Evolutionary conservation across 2,113 vertebrate genomes (phyloP).

Genomic region (Numenius arquata): DNA sequence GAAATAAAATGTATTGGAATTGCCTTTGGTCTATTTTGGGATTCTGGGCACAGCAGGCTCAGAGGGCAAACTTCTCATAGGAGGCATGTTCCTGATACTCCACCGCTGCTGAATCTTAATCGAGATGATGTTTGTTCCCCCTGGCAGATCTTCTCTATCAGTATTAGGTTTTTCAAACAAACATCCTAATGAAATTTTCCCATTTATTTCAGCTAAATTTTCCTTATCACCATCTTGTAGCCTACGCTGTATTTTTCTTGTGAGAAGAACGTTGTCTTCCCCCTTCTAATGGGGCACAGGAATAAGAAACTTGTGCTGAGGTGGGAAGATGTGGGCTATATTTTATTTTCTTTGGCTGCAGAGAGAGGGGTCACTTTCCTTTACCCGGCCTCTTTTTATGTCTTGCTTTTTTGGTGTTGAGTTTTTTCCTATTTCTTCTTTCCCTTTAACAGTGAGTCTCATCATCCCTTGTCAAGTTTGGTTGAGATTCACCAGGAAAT

Average conservation of each 20-base stretch:
- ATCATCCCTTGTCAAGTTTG: conserved; percentile 14
- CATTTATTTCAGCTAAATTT: not conserved
- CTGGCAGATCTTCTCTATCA: not conserved
- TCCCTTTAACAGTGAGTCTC: not conserved
- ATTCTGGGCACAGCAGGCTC: not conserved
- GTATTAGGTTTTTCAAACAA: not conserved
- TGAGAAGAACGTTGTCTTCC: not conserved
- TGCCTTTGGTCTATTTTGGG: not conserved
- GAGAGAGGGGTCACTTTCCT: not conserved
- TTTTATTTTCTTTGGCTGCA: not conserved
- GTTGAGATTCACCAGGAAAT: conserved; percentile 1
- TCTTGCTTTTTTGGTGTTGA: not conserved
- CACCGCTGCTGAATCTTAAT: not conserved
- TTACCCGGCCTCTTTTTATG: not conserved
- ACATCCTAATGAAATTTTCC: not conserved
- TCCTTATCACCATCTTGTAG: accelerated
- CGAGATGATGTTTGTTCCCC: not conserved
- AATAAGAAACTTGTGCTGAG: not conserved
- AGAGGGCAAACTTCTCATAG: not conserved
- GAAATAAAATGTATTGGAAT: not conserved
- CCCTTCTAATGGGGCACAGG: not conserved
- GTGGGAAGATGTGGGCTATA: not conserved
- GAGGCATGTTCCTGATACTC: not conserved
- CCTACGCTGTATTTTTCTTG: not conserved
- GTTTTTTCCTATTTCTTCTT: not conserved